Base-by-base conservation (phyloP, 2,888 invertebrate genomes). In the Eumacrocentrus americanus region DNA sequence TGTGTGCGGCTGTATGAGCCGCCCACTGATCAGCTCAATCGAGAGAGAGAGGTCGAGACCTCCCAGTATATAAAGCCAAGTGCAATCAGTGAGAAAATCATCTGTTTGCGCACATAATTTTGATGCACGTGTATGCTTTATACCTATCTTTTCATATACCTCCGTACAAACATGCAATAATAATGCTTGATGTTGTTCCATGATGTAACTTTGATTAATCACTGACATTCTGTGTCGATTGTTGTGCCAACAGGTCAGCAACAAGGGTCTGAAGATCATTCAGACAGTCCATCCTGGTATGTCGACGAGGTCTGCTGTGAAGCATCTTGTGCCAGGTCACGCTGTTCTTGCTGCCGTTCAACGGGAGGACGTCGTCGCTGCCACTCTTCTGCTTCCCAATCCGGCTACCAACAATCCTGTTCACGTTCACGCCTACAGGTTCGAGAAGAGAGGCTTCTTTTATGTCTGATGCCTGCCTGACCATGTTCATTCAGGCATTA, bases 391-490 rank as follows among this genome's bases (percentile, higher is more conserved):
- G 47, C 87, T 98, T 1, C 95, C 94, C 79, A 98, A 98, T 83
- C 96, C 97, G 0, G 89, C 94, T 58, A 96, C 96, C 6, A 91
- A 93, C 69, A 94, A 95, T 78, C 96, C 96, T 0, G 89, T 98
- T 22, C 97, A 98, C 78, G 95, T 96, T 2, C 98, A 98, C 79
- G 96, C 95, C 55, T 98, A 88, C 78, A 78, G 80, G 80, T 77
- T 22, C 38, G 60, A 44, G 12, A 14, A 38, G n/a, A n/a, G n/a
- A n/a, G 14, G 11, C 14, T 25, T 29, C 22, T 46, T 44, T 44
- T 38, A 11, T 6, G n/a, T 23, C 37, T 12, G 12, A 37, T 51
- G 22, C 14, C 6, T 18, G 18, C 3, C 42, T 16, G 18, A 7
- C 9, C 14, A 16, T 38, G 38, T 42, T 42, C 18, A 42, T 16